Base-by-base conservation (phyloP, 2,797 vertebrate species). In the Betta splendens region DNA sequence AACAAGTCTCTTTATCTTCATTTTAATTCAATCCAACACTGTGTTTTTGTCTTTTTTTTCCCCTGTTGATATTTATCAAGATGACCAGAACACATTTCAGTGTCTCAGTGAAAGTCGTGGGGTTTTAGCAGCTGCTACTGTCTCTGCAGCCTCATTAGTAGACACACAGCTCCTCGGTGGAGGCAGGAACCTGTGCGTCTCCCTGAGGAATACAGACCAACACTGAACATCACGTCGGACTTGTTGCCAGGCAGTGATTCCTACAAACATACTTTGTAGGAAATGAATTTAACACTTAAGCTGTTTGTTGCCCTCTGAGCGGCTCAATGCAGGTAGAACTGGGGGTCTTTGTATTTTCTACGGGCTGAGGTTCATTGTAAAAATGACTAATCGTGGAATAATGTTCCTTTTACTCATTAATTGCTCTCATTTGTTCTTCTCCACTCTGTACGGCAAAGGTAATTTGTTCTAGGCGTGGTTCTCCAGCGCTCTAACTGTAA, bases 101-200 rank as follows among this genome's bases (percentile, higher is more conserved):
- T 29, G 29, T 63, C 51, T 23, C 28, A 55, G 47, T 28, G 37
- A 13, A 42, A 64, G 22, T 5, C 51, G 57, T 51, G 36, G 53
- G 38, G 46, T 64, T 72, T 62, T 55, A 66, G 35, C 52, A 61
- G 72, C 73, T 69, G 64, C 73, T 55, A 36, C 60, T 55, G 59
- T 64, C 51, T 63, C 48, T 46, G 25, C 48, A 46, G 6, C 28
- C 78, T 75, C 72, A 69, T 79, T 75, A 82, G 83, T 65, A 31
- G 40, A 17, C 23, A 8, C 12, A 16, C 39, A 17, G 33, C 45
- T 47, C 15, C 51, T 49, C 71, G 66, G 59, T 69, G 59, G 72
- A 56, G 45, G 44, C 1, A 18, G 58, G 69, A 39, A 68, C 32
- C 57, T 59, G 47, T 31, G 44, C 3, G 29, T 29, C 37, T 23